Conservation (phyloP, 1,140 invertebrate species). For the Periplaneta americana region DNA sequence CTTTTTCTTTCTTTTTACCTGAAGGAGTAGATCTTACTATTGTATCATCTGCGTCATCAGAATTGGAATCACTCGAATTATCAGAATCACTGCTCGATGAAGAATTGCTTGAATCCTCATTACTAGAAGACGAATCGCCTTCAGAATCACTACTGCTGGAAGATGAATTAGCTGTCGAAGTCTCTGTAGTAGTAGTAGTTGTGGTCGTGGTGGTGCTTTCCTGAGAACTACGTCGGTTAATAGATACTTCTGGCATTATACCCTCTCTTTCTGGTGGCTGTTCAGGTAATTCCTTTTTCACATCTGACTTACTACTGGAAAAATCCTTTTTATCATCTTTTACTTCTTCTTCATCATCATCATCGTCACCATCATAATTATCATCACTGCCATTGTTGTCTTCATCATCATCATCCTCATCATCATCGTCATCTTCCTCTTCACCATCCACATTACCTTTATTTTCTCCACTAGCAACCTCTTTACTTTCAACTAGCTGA, state of each 20-base stretch:
- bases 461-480: not conserved
- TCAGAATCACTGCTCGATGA: not conserved
- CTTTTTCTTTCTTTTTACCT: not conserved
- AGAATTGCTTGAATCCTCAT: constrained; percentile 9
- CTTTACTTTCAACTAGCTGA: not conserved
- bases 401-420: not conserved
- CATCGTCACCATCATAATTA: not conserved
- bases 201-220: constrained; percentile 39
- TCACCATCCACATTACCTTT: not conserved
- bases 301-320: no score
- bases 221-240: constrained; percentile 37
- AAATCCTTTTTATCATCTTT: constrained; percentile 27
- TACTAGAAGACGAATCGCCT: constrained; percentile 9
- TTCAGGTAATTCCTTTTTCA: constrained; percentile 11
- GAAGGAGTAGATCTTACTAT: not conserved
- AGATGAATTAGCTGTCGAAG: constrained; percentile 1
- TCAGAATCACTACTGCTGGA: constrained; percentile 8
- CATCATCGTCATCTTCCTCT: not conserved
- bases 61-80: constrained; percentile 1
- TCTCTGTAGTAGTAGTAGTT: constrained; percentile 32
- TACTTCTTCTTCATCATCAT: constrained; percentile 21
- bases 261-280: not conserved
- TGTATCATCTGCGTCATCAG: not conserved
- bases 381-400: not conserved
- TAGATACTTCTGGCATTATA: constrained; percentile 20